A percentile compares a stretch with the other conserved stretches of the same genome.
Evolutionary conservation across 2,797 vertebrate species (phyloP).

Genomic region (Lophotriccus pileatus): DNA sequence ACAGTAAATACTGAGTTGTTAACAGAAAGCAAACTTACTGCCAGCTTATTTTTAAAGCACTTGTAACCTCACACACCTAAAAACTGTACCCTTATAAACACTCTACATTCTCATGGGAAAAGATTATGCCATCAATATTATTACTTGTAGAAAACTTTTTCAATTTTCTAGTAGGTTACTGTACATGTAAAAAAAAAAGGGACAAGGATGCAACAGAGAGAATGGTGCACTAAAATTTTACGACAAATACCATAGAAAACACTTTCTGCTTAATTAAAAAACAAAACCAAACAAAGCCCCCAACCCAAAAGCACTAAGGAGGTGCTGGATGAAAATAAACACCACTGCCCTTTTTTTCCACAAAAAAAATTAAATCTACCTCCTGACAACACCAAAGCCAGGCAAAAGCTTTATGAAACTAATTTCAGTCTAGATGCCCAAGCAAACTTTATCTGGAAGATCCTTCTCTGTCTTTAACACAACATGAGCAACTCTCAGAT

Average conservation of each 20-base stretch:
- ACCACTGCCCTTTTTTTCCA: neutral
- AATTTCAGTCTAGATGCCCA: neutral
- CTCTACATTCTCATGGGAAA: neutral
- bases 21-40: neutral
- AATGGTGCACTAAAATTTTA: neutral
- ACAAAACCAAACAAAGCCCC: neutral
- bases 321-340: neutral
- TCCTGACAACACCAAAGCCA: neutral
- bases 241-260: neutral
- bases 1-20: neutral
- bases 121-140: neutral
- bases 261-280: neutral
- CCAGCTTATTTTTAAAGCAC: neutral
- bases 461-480: neutral
- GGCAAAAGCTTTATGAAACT: neutral
- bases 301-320: neutral
- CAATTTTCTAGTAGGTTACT: neutral
- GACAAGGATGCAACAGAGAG: neutral
- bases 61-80: neutral
- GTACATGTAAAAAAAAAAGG: neutral
- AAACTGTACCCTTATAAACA: neutral
- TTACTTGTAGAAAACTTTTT: neutral
- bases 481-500: neutral
- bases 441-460: neutral
- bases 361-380: neutral